phyloP scores from a whole-genome alignment of 1,140 invertebrate genomes.

The Himalopsyche phryganea region DNA sequence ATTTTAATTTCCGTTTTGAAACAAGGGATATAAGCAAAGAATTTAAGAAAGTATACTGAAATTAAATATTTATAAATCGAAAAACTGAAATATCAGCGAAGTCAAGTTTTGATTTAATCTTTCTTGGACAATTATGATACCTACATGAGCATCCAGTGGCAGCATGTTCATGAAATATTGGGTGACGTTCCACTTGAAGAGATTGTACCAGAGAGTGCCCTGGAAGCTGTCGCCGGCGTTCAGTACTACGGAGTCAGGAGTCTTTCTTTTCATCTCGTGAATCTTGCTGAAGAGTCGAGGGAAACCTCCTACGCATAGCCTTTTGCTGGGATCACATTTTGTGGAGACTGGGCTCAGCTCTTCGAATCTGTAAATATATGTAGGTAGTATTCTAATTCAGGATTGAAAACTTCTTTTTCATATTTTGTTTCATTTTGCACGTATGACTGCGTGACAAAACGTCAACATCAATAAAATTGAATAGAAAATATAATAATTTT shows the following conservation, averaged over 20 bases:
- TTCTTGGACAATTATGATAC: constrained; percentile 16
- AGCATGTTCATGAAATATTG: constrained; percentile 73
- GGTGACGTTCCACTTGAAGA: constrained; percentile 71
- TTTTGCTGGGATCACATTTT: constrained; percentile 52
- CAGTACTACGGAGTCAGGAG: constrained; percentile 65
- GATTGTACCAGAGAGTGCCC: constrained; percentile 81
- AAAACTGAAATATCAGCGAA: too few species aligned
- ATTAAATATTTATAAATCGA: too few species aligned
- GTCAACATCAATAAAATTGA: not conserved
- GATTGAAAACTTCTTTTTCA: not conserved
- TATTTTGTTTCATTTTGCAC: not conserved
- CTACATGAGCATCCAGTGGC: constrained; percentile 76
- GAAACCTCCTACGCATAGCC: constrained; percentile 68
- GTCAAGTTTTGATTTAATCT: too few species aligned
- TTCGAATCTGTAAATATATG: constrained; percentile 58
- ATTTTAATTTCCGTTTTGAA: too few species aligned
- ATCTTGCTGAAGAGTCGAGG: constrained; percentile 62
- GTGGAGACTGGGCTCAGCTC: constrained; percentile 60
- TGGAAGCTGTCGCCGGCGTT: constrained; percentile 85
- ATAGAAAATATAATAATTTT: not conserved
- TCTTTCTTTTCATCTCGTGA: constrained; percentile 52
- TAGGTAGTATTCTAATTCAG: not conserved
- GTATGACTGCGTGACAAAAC: too few species aligned
- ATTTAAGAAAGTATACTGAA: too few species aligned
- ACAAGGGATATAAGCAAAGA: too few species aligned